These are phyloP conservation scores for Nomada lathburiana DNA, from an alignment of 2,888 invertebrate species.

Conservation along the genomic window DNA sequence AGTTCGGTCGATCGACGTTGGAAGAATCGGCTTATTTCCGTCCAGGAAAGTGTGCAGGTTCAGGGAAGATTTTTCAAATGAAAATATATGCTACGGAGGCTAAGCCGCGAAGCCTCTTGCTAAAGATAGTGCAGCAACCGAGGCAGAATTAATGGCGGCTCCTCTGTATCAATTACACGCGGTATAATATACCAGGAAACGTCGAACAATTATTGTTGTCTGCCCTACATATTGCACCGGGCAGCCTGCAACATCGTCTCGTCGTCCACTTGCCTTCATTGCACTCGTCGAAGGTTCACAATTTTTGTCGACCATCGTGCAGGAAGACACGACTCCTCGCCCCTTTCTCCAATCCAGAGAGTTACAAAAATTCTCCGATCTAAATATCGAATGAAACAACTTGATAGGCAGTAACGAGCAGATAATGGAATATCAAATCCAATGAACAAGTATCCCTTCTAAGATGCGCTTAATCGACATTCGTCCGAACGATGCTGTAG, in stretches of 20 bases:
- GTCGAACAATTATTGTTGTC: slow-evolving; percentile 81
- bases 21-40: neutral
- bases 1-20: slow-evolving; percentile 31
- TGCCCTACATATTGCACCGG: slow-evolving; percentile 77
- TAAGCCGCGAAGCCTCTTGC: slow-evolving; percentile 16
- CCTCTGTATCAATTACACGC: slow-evolving; percentile 78
- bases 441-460: neutral
- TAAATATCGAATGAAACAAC: neutral
- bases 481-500: neutral
- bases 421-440: no score
- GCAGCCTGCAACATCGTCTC: slow-evolving; percentile 56
- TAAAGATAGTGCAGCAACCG: slow-evolving; percentile 67
- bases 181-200: slow-evolving; percentile 80
- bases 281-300: slow-evolving; percentile 56
- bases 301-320: slow-evolving; percentile 35
- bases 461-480: neutral
- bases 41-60: neutral
- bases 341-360: neutral
- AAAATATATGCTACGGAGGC: slow-evolving; percentile 18
- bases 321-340: neutral
- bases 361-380: no score
- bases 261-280: slow-evolving; percentile 70
- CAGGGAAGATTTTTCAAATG: slow-evolving; percentile 7
- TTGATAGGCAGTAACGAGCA: no score
- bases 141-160: slow-evolving; percentile 72